These are phyloP conservation scores for Gryon sp. DNA, from an alignment of 1,140 invertebrate genomes.

Conservation along the genomic window DNA sequence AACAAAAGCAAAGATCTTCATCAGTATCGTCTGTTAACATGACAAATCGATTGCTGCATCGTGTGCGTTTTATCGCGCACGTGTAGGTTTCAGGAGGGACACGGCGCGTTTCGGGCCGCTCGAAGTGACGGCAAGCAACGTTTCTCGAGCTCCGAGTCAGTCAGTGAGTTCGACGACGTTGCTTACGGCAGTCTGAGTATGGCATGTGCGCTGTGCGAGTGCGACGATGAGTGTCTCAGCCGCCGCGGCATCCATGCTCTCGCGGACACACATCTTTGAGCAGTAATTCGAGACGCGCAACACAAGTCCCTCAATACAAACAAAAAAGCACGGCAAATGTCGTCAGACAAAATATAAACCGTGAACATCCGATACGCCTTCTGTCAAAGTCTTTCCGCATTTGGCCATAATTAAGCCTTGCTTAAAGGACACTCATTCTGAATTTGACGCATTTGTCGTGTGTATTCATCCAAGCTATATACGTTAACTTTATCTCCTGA, in stretches of 20 bases:
- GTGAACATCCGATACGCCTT: too few relatives aligned
- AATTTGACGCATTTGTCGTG: too few relatives aligned
- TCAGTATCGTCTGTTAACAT: slow-evolving; percentile 8
- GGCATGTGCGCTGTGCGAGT: slow-evolving; percentile 38
- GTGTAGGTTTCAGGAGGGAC: slow-evolving; percentile 50
- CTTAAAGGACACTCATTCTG: too few relatives aligned
- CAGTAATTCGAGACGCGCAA: slow-evolving; percentile 1
- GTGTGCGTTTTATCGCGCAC: slow-evolving; percentile 43
- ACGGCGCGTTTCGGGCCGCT: slow-evolving; percentile 30
- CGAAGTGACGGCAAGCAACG: slow-evolving; percentile 15
- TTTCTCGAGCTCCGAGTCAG: slow-evolving; percentile 22
- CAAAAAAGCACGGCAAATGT: too few relatives aligned
- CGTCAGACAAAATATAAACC: too few relatives aligned
- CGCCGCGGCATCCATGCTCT: slow-evolving; percentile 24
- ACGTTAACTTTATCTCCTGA: too few relatives aligned
- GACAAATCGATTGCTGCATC: slow-evolving; percentile 39
- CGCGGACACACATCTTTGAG: slow-evolving; percentile 8
- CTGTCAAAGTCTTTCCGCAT: too few relatives aligned
- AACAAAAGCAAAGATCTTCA: neutral
- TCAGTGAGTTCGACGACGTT: slow-evolving; percentile 44
- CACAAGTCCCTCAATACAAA: neutral
- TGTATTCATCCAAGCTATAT: too few relatives aligned
- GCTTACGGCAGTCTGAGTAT: slow-evolving; percentile 16
- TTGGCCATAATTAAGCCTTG: too few relatives aligned
- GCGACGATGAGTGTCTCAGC: slow-evolving; percentile 38